Base-by-base conservation (phyloP, 2,888 invertebrate genomes). In the Erebia palarica region DNA sequence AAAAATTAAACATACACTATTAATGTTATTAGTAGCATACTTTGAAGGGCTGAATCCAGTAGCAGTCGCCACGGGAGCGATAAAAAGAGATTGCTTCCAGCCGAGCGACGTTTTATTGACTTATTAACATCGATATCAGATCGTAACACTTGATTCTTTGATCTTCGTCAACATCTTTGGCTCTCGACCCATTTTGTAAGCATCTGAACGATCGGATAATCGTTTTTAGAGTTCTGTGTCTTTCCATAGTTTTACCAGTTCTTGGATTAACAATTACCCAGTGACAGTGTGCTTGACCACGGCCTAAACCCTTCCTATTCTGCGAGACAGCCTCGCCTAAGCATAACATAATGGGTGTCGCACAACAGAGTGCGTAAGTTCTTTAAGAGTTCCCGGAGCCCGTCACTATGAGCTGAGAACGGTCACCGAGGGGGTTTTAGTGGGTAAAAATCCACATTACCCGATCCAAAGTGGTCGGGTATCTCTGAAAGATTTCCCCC, bases 71-170 rank as follows among this genome's bases (percentile, higher is more conserved):
- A 77, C 77, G 91, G 89, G 92, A 89, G 90, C 86, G 89, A 85
- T 92, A 91, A 92, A 92, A 92, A 88, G 90, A 91, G 92, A 92
- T 92, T 92, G 92, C 91, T 90, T 92, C 87, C 86, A 91, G 86
- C 89, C 85, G 86, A 84, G 80, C 89, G 88, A 87, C 91, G 88
- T 91, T 92, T 92, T 92, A 92, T 91, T 92, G 91, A 92, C 92
- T 92, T 92, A 92, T 92, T 92, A 92, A 91, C 91, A 91, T 91
- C 91, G 91, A 92, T 92, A 92, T 92, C 90, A 86, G 91, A 91
- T 91, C 90, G 91, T 91, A 90, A 90, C 90, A 87, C 87, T 90
- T 84, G 86, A 90, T 89, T 90, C 90, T 90, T 90, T 91, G 91
- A 91, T 91, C 89, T 88, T 84, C 81, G 88, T 86, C 85, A 88